phyloP scores from a whole-genome alignment of 2,797 vertebrate genomes.

The Caiman crocodilus region DNA sequence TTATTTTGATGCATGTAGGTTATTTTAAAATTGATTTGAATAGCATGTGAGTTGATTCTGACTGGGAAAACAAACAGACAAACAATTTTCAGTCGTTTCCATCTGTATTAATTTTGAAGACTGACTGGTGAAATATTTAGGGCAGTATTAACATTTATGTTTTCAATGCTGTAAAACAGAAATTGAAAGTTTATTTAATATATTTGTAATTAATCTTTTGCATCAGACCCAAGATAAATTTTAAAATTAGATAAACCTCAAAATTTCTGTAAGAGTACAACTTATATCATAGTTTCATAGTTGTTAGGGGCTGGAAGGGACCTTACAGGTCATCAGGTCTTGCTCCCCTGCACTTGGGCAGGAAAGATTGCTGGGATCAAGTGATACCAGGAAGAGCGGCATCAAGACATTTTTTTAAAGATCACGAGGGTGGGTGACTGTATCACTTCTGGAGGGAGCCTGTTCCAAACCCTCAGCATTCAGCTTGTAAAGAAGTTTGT shows the following conservation, averaged over 20 bases:
- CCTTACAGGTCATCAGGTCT: too few relatives aligned
- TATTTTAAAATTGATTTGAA: slow-evolving; percentile 57
- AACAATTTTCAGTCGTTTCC: slow-evolving; percentile 33
- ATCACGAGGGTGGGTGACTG: too few relatives aligned
- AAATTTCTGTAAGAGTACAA: slow-evolving; percentile 4
- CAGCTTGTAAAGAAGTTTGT: too few relatives aligned
- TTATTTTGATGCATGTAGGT: neutral
- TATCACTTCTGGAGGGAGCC: too few relatives aligned
- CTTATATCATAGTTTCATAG: neutral
- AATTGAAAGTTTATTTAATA: slow-evolving; percentile 3
- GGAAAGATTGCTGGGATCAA: too few relatives aligned
- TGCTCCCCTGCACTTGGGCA: too few relatives aligned
- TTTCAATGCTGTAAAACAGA: neutral
- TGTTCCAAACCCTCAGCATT: too few relatives aligned
- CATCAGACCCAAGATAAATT: slow-evolving; percentile 9
- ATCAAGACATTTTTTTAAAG: too few relatives aligned
- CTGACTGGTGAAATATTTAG: slow-evolving; percentile 29
- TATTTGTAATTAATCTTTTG: neutral
- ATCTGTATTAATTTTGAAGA: slow-evolving; percentile 34
- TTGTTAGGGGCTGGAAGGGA: too few relatives aligned
- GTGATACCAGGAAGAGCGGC: too few relatives aligned
- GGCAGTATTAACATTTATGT: neutral
- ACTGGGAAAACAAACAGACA: slow-evolving; percentile 14
- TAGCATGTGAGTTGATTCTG: slow-evolving; percentile 1
- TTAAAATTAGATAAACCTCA: neutral